Evolutionary conservation across 1,140 invertebrate genomes (phyloP), one percentile per base, ranked within the genome.

Genomic region (Caenorhabditis tropicalis): DNA sequence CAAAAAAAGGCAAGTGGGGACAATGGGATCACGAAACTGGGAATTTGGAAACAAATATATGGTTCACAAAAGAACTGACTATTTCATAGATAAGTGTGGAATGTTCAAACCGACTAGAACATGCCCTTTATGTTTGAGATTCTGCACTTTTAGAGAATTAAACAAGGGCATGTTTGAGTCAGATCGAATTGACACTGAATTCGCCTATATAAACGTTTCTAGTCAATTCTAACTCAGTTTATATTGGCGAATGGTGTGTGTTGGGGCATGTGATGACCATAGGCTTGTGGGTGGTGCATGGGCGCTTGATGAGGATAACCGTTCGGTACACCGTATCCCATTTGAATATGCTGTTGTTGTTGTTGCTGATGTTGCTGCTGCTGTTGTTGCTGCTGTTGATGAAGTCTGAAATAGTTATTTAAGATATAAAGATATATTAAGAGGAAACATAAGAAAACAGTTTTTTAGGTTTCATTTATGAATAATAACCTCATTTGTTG

Each of bases 321-420:
- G n/a, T 74, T 74, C 12, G 65, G 65, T 10, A 74, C 15, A 74
- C 65, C 36, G 36, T 74, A 74, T 2, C 65, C 65, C 65, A 74
- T 74, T 16, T 65, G 58, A 36, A 36, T 29, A 15, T 21, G 29
- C n/a, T 74, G 65, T 27, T 43, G 65, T 12, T 46, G 65, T 24
- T 74, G 65, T 5, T 39, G 36, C 5, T 24, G 31, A 4, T 65
- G 58, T 6, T 33, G 36, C 24, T 74, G 65, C 24, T 74, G 65
- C 9, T 74, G 65, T 43, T 74, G 65, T 10, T 74, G 65, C 4
- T 39, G 36, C 24, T 74, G 65, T 43, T 74, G 65, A 43, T 74
- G 65, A 3, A 19, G 12, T 46, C 65, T 74, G 36, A 15, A 46
- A 74, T 9, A n/a, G 9, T 53, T 53, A 53, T 53, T 53, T 58